Evolutionary conservation across 2,888 invertebrate genomes (phyloP).

Genomic region (Andrena flavipes): DNA sequence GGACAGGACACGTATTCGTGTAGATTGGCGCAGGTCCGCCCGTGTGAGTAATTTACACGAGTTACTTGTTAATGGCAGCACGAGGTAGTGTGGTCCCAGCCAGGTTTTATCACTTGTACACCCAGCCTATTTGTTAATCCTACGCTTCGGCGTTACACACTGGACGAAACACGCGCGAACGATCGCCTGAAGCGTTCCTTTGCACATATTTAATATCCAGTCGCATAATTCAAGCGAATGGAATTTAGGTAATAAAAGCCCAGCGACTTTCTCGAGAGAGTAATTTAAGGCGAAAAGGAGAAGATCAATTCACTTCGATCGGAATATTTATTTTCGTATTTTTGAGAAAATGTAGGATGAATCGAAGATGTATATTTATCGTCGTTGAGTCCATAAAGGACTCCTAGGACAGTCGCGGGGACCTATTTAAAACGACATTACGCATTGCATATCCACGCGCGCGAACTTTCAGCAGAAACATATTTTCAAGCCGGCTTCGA

Average conservation of each 20-base stretch:
- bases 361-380: conserved; percentile 25
- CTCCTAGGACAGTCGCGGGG: conserved; percentile 8
- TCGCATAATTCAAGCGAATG: background rate
- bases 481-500: background rate
- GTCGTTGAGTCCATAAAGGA: conserved; percentile 15
- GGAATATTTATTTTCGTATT: background rate
- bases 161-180: background rate
- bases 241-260: too few species aligned
- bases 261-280: background rate
- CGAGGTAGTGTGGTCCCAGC: conserved; percentile 37
- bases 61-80: conserved; percentile 48
- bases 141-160: conserved; percentile 31
- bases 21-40: conserved; percentile 21
- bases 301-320: background rate
- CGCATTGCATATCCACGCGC: conserved; percentile 39
- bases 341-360: background rate
- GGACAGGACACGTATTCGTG: conserved; percentile 13
- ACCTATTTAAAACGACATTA: conserved; percentile 53
- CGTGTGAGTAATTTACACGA: conserved; percentile 44
- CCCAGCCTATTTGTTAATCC: conserved; percentile 64
- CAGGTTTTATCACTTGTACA: conserved; percentile 55
- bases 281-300: background rate
- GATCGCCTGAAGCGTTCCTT: background rate
- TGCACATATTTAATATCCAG: background rate
- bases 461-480: background rate